Conservation (phyloP, 2,888 invertebrate genomes). For the Temnothorax ravouxi region DNA sequence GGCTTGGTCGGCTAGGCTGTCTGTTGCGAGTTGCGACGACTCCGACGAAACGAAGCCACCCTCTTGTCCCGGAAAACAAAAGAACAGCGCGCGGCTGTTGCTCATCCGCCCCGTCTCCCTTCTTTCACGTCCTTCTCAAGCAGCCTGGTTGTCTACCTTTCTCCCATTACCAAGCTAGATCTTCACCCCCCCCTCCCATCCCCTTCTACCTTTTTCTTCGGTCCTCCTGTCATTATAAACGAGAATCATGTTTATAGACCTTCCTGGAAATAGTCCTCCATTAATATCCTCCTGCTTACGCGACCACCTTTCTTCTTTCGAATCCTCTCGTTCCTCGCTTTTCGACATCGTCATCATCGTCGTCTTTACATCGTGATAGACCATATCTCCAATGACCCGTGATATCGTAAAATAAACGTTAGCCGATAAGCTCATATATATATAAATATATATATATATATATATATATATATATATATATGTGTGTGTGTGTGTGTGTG, state of each 20-base stretch:
- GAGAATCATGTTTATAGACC: slow-evolving; percentile 45
- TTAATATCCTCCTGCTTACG: slow-evolving; percentile 36
- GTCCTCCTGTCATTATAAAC: slow-evolving; percentile 45
- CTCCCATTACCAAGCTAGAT: slow-evolving; percentile 35
- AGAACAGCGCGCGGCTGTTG: slow-evolving; percentile 82
- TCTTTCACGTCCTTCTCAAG: slow-evolving; percentile 47
- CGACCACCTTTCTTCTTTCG: slow-evolving; percentile 1
- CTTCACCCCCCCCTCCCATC: slow-evolving; percentile 15
- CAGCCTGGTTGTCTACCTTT: slow-evolving; percentile 39
- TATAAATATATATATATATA: too few species aligned
- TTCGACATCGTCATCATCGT: slow-evolving; percentile 15
- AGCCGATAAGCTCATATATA: slow-evolving; percentile 24
- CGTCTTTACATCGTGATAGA: slow-evolving; percentile 36
- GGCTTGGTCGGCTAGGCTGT: not conserved
- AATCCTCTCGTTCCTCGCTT: not conserved
- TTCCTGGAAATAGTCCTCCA: slow-evolving; percentile 29
- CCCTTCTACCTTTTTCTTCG: slow-evolving; percentile 20
- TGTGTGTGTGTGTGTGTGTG: too few species aligned
- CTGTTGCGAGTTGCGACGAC: slow-evolving; percentile 65
- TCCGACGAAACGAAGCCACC: slow-evolving; percentile 78
- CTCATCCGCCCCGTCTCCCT: slow-evolving; percentile 70
- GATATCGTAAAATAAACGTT: slow-evolving; percentile 51
- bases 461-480: not conserved
- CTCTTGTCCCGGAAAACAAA: slow-evolving; percentile 83
- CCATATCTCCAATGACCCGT: slow-evolving; percentile 17